Conservation (phyloP, 2,797 vertebrate genomes). For the Picus viridis region DNA sequence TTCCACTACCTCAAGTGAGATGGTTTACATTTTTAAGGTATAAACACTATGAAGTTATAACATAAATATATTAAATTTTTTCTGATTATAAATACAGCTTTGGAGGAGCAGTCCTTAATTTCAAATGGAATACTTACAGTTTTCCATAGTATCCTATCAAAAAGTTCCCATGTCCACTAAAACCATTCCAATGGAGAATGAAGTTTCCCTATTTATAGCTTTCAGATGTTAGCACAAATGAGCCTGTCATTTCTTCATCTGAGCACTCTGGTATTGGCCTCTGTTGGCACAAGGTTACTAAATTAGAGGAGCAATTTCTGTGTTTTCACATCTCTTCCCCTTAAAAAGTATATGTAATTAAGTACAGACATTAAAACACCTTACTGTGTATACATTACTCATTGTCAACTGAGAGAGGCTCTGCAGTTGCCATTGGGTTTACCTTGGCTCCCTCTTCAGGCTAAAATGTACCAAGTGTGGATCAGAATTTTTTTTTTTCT, state of each 20-base stretch:
- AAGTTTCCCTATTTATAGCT: background rate
- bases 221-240: background rate
- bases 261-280: background rate
- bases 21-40: background rate
- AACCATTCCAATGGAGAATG: background rate
- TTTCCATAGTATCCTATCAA: background rate
- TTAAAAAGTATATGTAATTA: conserved; percentile 39
- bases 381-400: background rate
- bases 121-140: background rate
- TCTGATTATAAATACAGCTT: background rate
- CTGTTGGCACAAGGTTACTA: background rate
- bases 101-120: background rate
- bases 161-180: background rate
- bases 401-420: conserved; percentile 17
- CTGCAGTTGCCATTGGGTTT: conserved; percentile 15
- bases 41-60: background rate
- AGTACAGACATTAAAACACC: conserved; percentile 11
- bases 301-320: conserved; percentile 7
- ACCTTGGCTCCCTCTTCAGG: conserved; percentile 59
- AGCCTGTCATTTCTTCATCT: background rate
- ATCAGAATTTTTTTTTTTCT: too few relatives aligned
- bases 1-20: background rate
- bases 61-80: fast-evolving
- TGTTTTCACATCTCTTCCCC: conserved; percentile 6
- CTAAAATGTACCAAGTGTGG: background rate